Base-by-base conservation (phyloP, 2,888 invertebrate species). In the Vandiemenella viatica region DNA sequence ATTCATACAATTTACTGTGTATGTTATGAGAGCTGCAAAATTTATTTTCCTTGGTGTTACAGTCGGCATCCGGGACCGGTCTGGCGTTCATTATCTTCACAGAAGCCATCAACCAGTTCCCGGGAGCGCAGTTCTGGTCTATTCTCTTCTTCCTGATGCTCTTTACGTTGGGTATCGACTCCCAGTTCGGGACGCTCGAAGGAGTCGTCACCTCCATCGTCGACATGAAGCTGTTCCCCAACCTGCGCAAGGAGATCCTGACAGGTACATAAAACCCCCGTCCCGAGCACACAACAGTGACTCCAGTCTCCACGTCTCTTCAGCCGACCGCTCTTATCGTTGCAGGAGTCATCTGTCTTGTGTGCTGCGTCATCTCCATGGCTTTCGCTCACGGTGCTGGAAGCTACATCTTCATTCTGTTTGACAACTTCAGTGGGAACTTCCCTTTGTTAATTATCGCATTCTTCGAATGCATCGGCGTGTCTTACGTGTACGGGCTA, bases 81-180 rank as follows among this genome's bases (percentile, higher is more conserved):
- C 68, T 96, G 50, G 96, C 95, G 0, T 96, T 96, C 66, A 93
- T 95, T 54, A 92, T 95, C 58, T 96, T 95, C 72, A 95, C 96
- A 0, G 93, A 96, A 67, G 96, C 96, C 6, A 95, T 96, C 63
- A 91, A 93, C 69, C 93, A 95, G 69, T 95, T 96, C 67, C 93
- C 95, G 0, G 89, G 91, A 0, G 89, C 93, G 0, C 93, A 92
- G 59, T 80, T 96, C 62, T 96, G 96, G 96, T 88, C 93, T 4
- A 79, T 95, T 13, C 75, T 96, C 10, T 96, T 96, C 72, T 96
- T 96, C 68, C 74, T 95, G 46, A 96, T 96, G 96, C 76, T 96
- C 26, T 89, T 96, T 65, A 93, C 93, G 0, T 72, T 96, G 50
- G 96, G 96, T 5, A 91, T 96, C 54, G 96, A 95, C 65, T 95